Percentiles rank a stretch among this genome's conserved stretches.
Conservation (phyloP, 2,888 invertebrate genomes). For the Spodoptera picta region DNA sequence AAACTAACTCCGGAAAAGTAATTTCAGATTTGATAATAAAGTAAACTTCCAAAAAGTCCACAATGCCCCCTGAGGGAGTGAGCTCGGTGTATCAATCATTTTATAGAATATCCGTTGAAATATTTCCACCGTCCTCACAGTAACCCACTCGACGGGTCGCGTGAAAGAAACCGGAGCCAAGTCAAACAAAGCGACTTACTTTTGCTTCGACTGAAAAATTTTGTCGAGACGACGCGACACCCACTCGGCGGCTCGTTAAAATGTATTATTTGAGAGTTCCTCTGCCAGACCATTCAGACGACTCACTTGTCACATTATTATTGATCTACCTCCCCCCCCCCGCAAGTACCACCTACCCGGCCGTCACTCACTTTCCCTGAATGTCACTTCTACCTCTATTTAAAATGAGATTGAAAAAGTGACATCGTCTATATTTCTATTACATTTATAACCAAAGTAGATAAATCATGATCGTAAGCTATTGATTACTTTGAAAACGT, state of each 20-base stretch:
- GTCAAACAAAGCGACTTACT: constrained; percentile 43
- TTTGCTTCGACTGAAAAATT: constrained; percentile 31
- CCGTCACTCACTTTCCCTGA: too few relatives aligned
- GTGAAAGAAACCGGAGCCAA: constrained; percentile 25
- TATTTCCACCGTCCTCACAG: constrained; percentile 12
- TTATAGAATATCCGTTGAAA: constrained; percentile 25
- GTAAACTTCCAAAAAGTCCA: constrained; percentile 1
- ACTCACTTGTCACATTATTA: constrained; percentile 1
- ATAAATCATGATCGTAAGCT: constrained; percentile 20
- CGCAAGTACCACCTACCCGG: too few relatives aligned
- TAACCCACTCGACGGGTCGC: constrained; percentile 6
- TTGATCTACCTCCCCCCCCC: too few relatives aligned
- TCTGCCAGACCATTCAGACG: not conserved
- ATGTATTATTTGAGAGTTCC: constrained; percentile 32
- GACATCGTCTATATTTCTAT: not conserved
- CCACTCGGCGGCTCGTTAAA: constrained; percentile 16
- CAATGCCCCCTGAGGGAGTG: constrained; percentile 2
- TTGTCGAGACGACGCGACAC: constrained; percentile 10
- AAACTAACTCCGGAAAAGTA: too few relatives aligned
- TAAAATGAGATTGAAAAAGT: constrained; percentile 1
- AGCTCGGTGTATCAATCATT: constrained; percentile 40
- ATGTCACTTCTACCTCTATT: too few relatives aligned
- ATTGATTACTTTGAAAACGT: constrained; percentile 3
- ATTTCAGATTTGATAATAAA: not conserved
- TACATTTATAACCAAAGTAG: not conserved